Evolutionary conservation across 2,888 invertebrate genomes (phyloP).

Genomic region (Villa cingulata): DNA sequence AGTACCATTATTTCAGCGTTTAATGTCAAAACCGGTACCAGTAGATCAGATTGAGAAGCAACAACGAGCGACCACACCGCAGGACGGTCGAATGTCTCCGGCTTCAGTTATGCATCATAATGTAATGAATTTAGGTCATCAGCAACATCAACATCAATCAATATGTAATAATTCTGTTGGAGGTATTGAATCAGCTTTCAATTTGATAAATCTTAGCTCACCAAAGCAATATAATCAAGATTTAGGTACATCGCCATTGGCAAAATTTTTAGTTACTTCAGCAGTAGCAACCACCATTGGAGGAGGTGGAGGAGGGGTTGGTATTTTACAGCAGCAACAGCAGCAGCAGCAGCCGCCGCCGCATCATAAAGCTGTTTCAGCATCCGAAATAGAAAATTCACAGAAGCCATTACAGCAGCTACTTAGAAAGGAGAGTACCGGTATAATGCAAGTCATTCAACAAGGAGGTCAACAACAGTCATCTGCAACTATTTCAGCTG

Average conservation of each 20-base stretch:
- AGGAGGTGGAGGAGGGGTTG: background rate
- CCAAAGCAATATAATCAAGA: constrained; percentile 25
- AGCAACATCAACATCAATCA: background rate
- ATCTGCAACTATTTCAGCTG: too few relatives aligned
- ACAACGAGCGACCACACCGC: constrained; percentile 63
- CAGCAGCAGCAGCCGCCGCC: too few relatives aligned
- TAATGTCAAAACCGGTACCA: constrained; percentile 54
- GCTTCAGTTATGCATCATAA: constrained; percentile 16
- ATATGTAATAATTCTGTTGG: background rate
- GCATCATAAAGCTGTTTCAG: background rate
- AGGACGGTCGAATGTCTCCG: constrained; percentile 36
- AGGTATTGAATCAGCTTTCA: constrained; percentile 2
- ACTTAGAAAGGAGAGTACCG: constrained; percentile 8
- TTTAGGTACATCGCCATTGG: constrained; percentile 40
- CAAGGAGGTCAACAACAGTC: background rate
- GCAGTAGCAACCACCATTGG: background rate
- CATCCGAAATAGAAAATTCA: background rate
- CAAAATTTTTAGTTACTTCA: constrained; percentile 34
- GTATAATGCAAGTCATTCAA: background rate
- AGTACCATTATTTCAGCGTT: constrained; percentile 53
- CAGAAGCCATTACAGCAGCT: constrained; percentile 10
- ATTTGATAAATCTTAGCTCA: constrained; percentile 6
- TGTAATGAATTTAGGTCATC: background rate
- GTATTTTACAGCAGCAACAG: too few relatives aligned
- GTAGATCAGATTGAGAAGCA: constrained; percentile 85